Base-by-base conservation (phyloP, 1,140 invertebrate species). In the Heliconius hermathena region DNA sequence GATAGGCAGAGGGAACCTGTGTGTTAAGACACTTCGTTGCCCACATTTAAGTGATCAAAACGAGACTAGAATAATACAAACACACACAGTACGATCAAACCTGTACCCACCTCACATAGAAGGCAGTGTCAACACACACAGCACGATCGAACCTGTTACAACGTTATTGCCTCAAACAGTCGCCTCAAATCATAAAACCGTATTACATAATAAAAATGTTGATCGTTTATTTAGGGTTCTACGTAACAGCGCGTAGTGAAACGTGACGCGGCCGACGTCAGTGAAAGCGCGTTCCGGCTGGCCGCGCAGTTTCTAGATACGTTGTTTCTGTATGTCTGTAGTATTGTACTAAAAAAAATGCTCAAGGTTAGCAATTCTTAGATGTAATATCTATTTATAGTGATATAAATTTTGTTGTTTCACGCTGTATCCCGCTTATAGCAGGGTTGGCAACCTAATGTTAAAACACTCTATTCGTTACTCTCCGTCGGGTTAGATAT, bases 251-350 rank as follows among this genome's bases (percentile, higher is more conserved):
- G 73, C 76, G 80, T 85, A 88, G 88, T 88, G 89, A 89, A 90
- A 89, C 86, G 89, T 87, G 79, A 81, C 74, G 82, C 38, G 38
- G 20, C 5, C 38, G 18, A 70, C 74, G 74, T 76, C 74, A 71
- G 57, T 87, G 91, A 93, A 93, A 93, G 91, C 91, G 80, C 89
- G 90, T 91, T 89, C 86, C 90, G 85, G 84, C 83, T 83, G 86
- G 90, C 41, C 87, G 88, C 80, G 78, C 87, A 86, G 87, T 93
- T 93, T 93, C 91, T 90, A 85, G 83, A 66, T 66, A 66, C 60
- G 60, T 29, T 66, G 60, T 66, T 29, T 66, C 60, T 66, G 26
- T 66, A 66, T 22, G 22, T 66, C 60, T 66, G 26, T 66, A 22
- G 26, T 66, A 1, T 16, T 66, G 11, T 66, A 66, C 60, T 66